Evolutionary conservation across 2,797 vertebrate genomes (phyloP), one percentile per base, ranked within the genome.

Genomic region (Euphonia xanthogaster): DNA sequence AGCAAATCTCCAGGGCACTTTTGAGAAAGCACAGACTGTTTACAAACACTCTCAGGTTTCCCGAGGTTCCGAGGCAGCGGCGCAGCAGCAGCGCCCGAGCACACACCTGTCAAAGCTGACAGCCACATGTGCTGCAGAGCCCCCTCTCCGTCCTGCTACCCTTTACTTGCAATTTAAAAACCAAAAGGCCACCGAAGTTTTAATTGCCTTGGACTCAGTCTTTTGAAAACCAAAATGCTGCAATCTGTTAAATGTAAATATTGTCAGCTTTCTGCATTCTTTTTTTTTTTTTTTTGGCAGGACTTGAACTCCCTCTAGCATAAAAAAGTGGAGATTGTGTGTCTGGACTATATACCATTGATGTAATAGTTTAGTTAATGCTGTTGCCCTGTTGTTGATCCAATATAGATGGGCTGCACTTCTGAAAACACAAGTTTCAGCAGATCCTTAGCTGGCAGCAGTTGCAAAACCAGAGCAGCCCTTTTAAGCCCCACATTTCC

Each of bases 21-120:
- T 98, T 98, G 98, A 99, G 98, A 98, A 98, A 98, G 97, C 94
- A 98, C 98, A 99, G 98, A 98, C 98, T 98, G 98, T 99, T 98
- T 98, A 98, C 98, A 97, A 99, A 99, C 98, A 98, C 98, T 97
- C 97, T 98, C 97, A 55, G 97, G 98, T 98, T 99, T 98, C 98
- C 97, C 68, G 95, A 42, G 97, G 97, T 98, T 98, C 98, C 96
- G 95, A 96, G 97, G 97, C 93, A 80, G 96, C 73, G 33, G 94
- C 48, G 78, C 93, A 73, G 54, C 63, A 55, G 95, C 83, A 87
- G 84, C 57, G 66, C 94, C 86, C 88, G 60, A 55, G 95, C 97
- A 96, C 97, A 98, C 98, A 98, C 98, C 98, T 99, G 98, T 98
- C 97, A 97, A 97, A 92, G 94, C 37, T 97, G 97, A 97, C 96